These are phyloP conservation scores for Actinemys pallida DNA, from an alignment of 2,113 vertebrate species.

Conservation along the genomic window DNA sequence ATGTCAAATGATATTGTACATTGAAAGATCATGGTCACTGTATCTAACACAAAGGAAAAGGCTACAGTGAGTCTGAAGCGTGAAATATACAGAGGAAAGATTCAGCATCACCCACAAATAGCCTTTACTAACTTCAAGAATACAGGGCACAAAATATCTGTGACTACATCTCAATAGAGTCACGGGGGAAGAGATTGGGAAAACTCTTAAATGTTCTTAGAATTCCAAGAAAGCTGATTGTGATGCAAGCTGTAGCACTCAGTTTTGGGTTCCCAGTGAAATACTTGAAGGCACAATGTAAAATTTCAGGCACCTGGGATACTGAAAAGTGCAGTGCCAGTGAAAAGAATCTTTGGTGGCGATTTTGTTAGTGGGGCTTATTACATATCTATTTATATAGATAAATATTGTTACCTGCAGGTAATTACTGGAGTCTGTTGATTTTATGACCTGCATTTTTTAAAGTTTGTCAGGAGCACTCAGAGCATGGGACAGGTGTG, in stretches of 20 bases:
- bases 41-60: background rate
- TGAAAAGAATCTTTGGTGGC: background rate
- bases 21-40: no score
- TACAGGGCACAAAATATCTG: background rate
- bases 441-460: background rate
- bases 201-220: background rate
- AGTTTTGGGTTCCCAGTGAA: background rate
- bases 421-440: background rate
- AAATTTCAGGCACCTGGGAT: background rate
- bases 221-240: background rate
- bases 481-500: background rate
- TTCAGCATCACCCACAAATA: background rate
- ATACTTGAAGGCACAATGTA: background rate
- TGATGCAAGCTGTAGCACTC: accelerated
- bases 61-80: background rate
- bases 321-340: accelerated
- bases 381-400: accelerated
- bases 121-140: background rate
- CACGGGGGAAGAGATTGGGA: background rate
- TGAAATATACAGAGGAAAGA: background rate
- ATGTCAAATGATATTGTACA: background rate
- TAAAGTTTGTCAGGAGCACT: background rate
- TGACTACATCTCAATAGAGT: background rate
- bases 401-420: background rate
- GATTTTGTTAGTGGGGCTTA: background rate